A percentile compares a stretch with the other conserved stretches of the same genome.
phyloP scores from a whole-genome alignment of 2,797 vertebrate species.

The Meda fulgida region DNA sequence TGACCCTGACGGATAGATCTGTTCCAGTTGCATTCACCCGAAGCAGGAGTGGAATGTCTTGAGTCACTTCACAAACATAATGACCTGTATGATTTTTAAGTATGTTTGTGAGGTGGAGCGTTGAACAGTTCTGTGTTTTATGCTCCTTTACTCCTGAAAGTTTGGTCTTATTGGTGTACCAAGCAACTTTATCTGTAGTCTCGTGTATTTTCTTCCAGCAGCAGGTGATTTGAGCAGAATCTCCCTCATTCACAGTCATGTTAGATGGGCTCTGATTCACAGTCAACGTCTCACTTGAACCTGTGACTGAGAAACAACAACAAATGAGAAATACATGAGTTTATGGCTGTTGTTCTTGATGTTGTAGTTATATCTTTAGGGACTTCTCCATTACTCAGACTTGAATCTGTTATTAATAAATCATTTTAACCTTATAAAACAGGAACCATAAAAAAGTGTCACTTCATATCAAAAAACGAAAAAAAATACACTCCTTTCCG shows the following conservation, averaged over 20 bases:
- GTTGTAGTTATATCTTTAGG: not conserved
- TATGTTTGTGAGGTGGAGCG: not conserved
- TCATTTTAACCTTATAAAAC: not conserved
- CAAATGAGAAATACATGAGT: not conserved
- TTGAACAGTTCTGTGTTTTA: not conserved
- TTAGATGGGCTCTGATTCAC: not conserved
- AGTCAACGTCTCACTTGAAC: not conserved
- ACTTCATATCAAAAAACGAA: too few species aligned
- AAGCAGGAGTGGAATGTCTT: not conserved
- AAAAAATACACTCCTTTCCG: too few species aligned
- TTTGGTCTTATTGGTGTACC: not conserved
- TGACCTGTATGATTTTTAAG: not conserved
- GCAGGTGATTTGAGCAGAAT: not conserved
- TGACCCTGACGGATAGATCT: fast-evolving
- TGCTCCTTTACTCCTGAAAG: not conserved
- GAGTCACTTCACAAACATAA: not conserved
- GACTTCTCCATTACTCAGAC: not conserved
- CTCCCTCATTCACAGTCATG: conserved; percentile 13
- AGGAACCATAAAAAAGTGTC: not conserved
- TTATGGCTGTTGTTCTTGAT: not conserved
- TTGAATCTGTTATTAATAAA: not conserved
- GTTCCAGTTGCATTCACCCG: fast-evolving
- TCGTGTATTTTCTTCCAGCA: not conserved
- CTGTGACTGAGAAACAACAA: not conserved
- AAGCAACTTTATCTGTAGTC: fast-evolving